These are phyloP conservation scores for Cheirogaleus medius DNA, from an alignment of 2,113 vertebrate species.

Conservation along the genomic window DNA sequence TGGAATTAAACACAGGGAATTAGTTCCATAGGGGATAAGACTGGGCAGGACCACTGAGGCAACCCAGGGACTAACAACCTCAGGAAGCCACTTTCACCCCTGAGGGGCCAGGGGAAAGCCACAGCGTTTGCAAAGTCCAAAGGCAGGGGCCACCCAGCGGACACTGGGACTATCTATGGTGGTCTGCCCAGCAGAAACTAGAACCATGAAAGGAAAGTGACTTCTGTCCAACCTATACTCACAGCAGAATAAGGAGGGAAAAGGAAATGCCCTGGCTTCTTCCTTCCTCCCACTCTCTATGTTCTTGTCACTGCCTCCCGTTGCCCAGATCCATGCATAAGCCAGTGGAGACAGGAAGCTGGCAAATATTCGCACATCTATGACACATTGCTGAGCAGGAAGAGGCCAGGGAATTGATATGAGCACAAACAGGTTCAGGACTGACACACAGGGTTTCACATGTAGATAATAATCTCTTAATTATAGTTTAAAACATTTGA, in stretches of 20 bases:
- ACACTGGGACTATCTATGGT: accelerated
- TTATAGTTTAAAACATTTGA: not conserved
- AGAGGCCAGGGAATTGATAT: not conserved
- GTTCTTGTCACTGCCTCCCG: too few species aligned
- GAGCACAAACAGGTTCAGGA: not conserved
- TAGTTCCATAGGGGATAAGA: not conserved
- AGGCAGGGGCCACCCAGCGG: too few species aligned
- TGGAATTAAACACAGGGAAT: not conserved
- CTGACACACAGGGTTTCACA: not conserved
- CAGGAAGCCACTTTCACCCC: not conserved
- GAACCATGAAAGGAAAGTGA: not conserved
- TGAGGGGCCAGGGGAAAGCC: not conserved
- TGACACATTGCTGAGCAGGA: not conserved
- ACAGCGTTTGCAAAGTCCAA: not conserved
- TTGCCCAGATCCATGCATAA: not conserved
- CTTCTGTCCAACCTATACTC: not conserved
- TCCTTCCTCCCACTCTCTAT: not conserved
- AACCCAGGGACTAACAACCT: not conserved
- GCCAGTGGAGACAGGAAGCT: not conserved
- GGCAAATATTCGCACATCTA: accelerated
- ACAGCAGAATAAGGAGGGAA: not conserved
- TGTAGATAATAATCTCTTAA: not conserved
- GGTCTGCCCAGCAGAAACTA: not conserved
- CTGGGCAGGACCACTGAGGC: not conserved
- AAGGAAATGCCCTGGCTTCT: not conserved